These are phyloP conservation scores for Microhierax caerulescens DNA, from an alignment of 2,797 vertebrate genomes.

Conservation along the genomic window DNA sequence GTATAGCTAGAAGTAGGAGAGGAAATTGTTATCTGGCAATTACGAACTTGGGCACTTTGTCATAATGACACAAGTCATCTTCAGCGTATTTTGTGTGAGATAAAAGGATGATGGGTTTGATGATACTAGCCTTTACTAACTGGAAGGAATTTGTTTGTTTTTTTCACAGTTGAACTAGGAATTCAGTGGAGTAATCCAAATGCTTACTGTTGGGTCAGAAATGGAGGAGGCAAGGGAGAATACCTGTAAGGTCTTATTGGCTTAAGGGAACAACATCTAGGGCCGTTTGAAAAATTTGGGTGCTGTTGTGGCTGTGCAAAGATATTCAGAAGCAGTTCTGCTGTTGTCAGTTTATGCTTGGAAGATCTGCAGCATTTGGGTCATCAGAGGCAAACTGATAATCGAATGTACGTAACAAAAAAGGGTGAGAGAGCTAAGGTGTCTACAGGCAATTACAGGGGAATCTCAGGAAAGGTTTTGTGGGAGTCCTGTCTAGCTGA, in stretches of 20 bases:
- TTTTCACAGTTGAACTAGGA: neutral
- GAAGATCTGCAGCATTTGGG: neutral
- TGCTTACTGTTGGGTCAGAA: neutral
- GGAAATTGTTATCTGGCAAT: neutral
- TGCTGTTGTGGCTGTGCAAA: neutral
- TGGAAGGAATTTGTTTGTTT: neutral
- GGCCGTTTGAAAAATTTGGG: neutral
- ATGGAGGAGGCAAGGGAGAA: neutral
- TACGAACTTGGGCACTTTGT: neutral
- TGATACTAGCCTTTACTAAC: neutral
- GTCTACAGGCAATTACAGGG: fast-evolving
- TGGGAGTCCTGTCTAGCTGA: neutral
- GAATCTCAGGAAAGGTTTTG: neutral
- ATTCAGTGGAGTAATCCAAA: neutral
- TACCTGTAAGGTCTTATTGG: neutral
- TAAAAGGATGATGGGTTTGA: neutral
- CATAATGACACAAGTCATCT: neutral
- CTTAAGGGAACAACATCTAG: neutral
- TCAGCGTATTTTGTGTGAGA: neutral
- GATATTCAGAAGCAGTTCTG: neutral
- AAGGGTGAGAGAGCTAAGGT: neutral
- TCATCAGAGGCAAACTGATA: neutral
- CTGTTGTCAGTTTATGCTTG: neutral
- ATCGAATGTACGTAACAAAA: neutral
- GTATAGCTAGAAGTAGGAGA: neutral